Conservation (phyloP, 2,113 vertebrate species). For the Lethenteron camtschaticum region DNA sequence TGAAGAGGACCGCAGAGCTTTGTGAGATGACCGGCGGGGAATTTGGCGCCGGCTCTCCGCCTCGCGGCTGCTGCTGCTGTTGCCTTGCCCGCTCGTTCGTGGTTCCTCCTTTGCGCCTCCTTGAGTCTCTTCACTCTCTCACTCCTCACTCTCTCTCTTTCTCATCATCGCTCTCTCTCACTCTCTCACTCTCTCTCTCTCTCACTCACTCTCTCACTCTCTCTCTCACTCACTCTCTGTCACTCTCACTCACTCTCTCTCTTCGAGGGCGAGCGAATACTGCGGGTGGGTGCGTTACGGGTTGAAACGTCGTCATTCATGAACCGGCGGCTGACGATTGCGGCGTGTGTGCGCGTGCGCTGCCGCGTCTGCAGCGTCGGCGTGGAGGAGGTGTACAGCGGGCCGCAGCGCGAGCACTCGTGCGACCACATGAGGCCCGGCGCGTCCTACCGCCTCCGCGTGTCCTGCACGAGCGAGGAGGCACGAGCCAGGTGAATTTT, state of each 20-base stretch:
- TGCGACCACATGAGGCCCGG: conserved; percentile 70
- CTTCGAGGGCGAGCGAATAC: conserved; percentile 12
- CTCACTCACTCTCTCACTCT: too few relatives aligned
- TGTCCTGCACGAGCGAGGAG: conserved; percentile 70
- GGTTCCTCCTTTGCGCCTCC: too few relatives aligned
- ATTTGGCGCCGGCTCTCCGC: too few relatives aligned
- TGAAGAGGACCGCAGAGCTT: not conserved
- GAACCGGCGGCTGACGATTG: not conserved
- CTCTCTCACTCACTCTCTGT: too few relatives aligned
- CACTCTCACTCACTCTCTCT: conserved; percentile 9
- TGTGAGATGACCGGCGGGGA: too few relatives aligned
- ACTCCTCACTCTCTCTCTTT: too few relatives aligned
- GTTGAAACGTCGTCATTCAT: conserved; percentile 13
- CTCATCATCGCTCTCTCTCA: too few relatives aligned
- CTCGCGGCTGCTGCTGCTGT: too few relatives aligned
- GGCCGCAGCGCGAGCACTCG: conserved; percentile 45
- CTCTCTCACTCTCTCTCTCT: too few relatives aligned
- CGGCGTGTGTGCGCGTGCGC: not conserved
- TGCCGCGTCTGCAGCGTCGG: not conserved
- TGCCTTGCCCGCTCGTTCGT: too few relatives aligned
- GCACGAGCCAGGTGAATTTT: conserved; percentile 56
- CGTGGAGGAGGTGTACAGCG: conserved; percentile 57
- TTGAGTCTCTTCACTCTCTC: too few relatives aligned
- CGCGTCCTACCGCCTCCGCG: conserved; percentile 44
- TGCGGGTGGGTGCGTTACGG: conserved; percentile 12